Base-by-base conservation (phyloP, 1,140 invertebrate species). In the Cydia amplana region DNA sequence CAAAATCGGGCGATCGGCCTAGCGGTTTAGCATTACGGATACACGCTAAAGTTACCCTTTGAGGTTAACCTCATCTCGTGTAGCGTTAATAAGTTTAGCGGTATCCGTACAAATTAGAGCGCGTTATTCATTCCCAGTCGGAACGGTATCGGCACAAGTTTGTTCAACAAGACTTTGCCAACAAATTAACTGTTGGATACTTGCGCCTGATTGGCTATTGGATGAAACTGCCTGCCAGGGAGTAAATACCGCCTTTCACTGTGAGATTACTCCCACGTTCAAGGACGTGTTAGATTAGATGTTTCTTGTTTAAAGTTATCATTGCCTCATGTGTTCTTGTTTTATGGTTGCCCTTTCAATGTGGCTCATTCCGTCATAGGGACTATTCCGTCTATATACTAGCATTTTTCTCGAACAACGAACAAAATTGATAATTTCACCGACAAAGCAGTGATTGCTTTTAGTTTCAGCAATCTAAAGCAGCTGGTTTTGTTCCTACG, bases 151-250 rank as follows among this genome's bases (percentile, higher is more conserved):
- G 28, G n/a, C 65, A 9, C 36, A 36, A 70, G 18, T 18, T 67
- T 55, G 16, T 32, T 18, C 32, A 70, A 70, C 65, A 70, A 70
- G 9, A 36, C 64, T 65, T 65, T 23, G 25, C 25, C 14, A 36
- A 70, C 65, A 70, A 70, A 70, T 70, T 70, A 70, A 70, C 65
- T 36, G 65, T 64, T 70, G 23, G 16, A 40, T 36, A 40, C 64
- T 65, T 70, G 12, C 63, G 25, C 65, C 65, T 70, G 65, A 70
- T 70, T 70, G 65, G 65, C 65, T 40, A 70, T 70, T 36, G 65
- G 32, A 10, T 23, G n/a, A 55, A 55, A 55, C 16, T 16, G 16
- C 51, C 36, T 40, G 9, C 36, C 36, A 1, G 36, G 2, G 36
- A 40, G 18, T 60, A 23, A 60, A 23, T 60, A 12, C 55, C 16